These are phyloP conservation scores for Phylloscopus whistleri DNA, from an alignment of 2,113 vertebrate genomes.

Conservation along the genomic window DNA sequence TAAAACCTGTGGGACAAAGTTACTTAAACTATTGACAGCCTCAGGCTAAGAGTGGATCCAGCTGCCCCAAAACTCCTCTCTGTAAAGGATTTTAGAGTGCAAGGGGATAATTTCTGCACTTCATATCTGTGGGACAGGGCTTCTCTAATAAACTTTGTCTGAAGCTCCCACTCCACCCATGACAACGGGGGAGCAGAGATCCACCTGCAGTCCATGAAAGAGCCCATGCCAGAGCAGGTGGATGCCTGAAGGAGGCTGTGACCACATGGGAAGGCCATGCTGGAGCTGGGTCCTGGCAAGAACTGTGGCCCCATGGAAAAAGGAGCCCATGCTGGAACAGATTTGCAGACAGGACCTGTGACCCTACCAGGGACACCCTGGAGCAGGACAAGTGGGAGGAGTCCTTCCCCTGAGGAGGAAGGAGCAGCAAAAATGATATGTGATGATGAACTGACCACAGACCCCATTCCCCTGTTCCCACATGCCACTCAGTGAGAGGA, in stretches of 20 bases:
- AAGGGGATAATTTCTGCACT: not conserved
- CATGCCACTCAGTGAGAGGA: not conserved
- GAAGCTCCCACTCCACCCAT: not conserved
- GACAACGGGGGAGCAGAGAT: not conserved
- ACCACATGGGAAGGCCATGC: not conserved
- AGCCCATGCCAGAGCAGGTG: not conserved
- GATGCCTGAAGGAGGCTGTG: not conserved
- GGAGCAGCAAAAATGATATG: fast-evolving
- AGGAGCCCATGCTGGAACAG: not conserved
- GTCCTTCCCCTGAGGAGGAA: not conserved
- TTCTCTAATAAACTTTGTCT: not conserved
- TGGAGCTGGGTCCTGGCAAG: not conserved
- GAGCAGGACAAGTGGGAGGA: not conserved
- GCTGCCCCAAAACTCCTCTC: not conserved
- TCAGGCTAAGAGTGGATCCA: not conserved
- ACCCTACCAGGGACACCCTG: fast-evolving
- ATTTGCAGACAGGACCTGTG: not conserved
- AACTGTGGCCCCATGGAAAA: not conserved
- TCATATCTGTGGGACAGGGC: not conserved
- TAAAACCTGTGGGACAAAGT: not conserved
- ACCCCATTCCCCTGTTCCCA: not conserved
- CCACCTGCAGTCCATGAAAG: not conserved
- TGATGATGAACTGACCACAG: not conserved
- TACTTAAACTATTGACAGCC: not conserved
- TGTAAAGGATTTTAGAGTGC: not conserved